Evolutionary conservation across 1,140 invertebrate species (phyloP).

Genomic region (Solenopsis invicta): DNA sequence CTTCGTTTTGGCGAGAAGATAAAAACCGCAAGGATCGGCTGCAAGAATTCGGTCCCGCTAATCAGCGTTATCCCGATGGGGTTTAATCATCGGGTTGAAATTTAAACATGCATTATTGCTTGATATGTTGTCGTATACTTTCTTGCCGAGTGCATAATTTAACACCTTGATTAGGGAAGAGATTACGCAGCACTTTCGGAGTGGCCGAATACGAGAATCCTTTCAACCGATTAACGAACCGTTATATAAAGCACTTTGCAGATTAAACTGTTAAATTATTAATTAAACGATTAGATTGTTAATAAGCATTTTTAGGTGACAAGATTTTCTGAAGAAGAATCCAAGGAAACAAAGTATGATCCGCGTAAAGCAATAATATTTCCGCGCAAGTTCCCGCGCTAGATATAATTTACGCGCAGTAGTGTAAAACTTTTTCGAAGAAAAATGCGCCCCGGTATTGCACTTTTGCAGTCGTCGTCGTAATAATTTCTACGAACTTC

Average conservation of each 20-base stretch:
- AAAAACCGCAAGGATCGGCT: conserved; percentile 10
- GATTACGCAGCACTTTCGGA: conserved; percentile 10
- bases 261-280: background rate
- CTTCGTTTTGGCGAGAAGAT: background rate
- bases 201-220: background rate
- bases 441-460: conserved; percentile 31
- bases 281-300: conserved; percentile 14
- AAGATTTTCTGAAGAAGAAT: conserved; percentile 10
- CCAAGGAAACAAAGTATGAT: background rate
- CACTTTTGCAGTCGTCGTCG: conserved; percentile 43
- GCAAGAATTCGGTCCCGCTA: conserved; percentile 22
- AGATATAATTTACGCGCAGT: conserved; percentile 48
- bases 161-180: background rate
- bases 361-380: conserved; percentile 16
- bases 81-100: conserved; percentile 50
- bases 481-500: conserved; percentile 50
- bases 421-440: conserved; percentile 45
- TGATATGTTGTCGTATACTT: conserved; percentile 26
- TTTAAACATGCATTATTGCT: conserved; percentile 35
- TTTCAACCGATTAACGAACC: conserved; percentile 17
- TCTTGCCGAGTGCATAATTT: conserved; percentile 35
- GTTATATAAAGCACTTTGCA: conserved; percentile 3
- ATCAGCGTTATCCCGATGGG: conserved; percentile 29
- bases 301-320: background rate
- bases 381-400: conserved; percentile 4